These are phyloP conservation scores for Drosophila pseudotalamancana DNA, from an alignment of 2,888 invertebrate genomes.

Conservation along the genomic window DNA sequence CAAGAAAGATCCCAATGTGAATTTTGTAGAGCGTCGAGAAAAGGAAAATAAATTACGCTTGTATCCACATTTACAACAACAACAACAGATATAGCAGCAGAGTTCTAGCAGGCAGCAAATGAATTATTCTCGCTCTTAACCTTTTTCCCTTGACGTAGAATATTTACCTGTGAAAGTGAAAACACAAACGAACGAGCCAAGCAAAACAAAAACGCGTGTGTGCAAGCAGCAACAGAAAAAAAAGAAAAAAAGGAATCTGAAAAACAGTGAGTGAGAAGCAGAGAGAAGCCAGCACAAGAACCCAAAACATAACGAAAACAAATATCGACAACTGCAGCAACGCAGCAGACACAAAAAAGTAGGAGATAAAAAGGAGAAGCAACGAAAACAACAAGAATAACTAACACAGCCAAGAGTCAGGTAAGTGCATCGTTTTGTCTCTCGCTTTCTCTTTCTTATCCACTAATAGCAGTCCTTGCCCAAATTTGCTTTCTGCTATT, in stretches of 20 bases:
- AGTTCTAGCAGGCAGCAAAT: conserved; percentile 23
- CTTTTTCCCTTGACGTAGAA: conserved; percentile 51
- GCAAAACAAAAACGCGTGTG: conserved; percentile 76
- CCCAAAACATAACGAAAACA: conserved; percentile 46
- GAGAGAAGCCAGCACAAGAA: conserved; percentile 36
- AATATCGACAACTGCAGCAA: conserved; percentile 55
- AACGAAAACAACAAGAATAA: conserved; percentile 36
- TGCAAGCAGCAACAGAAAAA: conserved; percentile 44
- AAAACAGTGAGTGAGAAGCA: conserved; percentile 18
- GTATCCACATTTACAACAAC: conserved; percentile 13
- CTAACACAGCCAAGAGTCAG: conserved; percentile 50
- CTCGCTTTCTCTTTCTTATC: neutral
- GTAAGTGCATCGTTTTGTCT: conserved; percentile 47
- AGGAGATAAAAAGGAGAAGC: conserved; percentile 38
- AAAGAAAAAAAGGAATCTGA: conserved; percentile 20
- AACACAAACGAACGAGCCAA: conserved; percentile 74
- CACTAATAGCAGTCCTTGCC: neutral
- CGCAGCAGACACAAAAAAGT: conserved; percentile 17
- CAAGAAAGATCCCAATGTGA: conserved; percentile 24
- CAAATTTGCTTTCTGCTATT: conserved; percentile 10
- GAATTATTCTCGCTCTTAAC: conserved; percentile 33
- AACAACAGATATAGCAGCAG: conserved; percentile 9
- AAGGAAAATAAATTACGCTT: neutral
- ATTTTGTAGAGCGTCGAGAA: conserved; percentile 21
- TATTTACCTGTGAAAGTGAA: conserved; percentile 79